Evolutionary conservation across 2,888 invertebrate genomes (phyloP).

Genomic region (Epirrhoe tristata): DNA sequence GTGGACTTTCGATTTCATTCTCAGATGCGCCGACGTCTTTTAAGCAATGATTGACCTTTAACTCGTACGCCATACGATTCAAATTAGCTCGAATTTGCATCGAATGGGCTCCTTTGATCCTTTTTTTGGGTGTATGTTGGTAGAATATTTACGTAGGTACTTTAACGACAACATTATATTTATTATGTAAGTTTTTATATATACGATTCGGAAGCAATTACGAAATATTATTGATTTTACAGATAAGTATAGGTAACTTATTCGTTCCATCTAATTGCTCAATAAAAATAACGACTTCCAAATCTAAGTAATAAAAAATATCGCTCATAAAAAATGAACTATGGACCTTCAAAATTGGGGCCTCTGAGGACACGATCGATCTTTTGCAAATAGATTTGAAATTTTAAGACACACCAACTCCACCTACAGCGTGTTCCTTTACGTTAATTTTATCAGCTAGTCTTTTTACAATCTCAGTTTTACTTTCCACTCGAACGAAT

Average conservation of each 20-base stretch:
- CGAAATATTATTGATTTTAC: slow-evolving; percentile 1
- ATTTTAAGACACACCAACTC: too few species aligned
- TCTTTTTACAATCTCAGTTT: slow-evolving; percentile 5
- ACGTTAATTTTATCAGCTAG: neutral
- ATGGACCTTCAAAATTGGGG: neutral
- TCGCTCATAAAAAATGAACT: slow-evolving; percentile 3
- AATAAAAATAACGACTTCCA: slow-evolving; percentile 24
- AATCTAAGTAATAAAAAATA: slow-evolving; percentile 12
- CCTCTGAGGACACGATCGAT: too few species aligned
- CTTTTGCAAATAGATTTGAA: too few species aligned
- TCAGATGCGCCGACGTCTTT: slow-evolving; percentile 53
- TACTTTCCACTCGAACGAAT: slow-evolving; percentile 20
- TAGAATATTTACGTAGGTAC: slow-evolving; percentile 1
- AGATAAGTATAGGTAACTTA: slow-evolving; percentile 1
- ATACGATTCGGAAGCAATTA: slow-evolving; percentile 1
- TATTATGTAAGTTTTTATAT: neutral
- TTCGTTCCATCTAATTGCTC: slow-evolving; percentile 11
- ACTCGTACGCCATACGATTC: slow-evolving; percentile 38
- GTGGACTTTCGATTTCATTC: slow-evolving; percentile 73
- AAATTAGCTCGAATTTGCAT: slow-evolving; percentile 43
- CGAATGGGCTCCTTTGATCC: slow-evolving; percentile 15
- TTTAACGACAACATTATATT: neutral
- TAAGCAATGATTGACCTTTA: slow-evolving; percentile 68
- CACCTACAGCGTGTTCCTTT: neutral
- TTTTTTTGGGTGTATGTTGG: slow-evolving; percentile 1